Percentiles rank a stretch among this genome's conserved stretches.
Conservation (phyloP, 2,113 vertebrate genomes). For the Eretmodus cyanostictus region DNA sequence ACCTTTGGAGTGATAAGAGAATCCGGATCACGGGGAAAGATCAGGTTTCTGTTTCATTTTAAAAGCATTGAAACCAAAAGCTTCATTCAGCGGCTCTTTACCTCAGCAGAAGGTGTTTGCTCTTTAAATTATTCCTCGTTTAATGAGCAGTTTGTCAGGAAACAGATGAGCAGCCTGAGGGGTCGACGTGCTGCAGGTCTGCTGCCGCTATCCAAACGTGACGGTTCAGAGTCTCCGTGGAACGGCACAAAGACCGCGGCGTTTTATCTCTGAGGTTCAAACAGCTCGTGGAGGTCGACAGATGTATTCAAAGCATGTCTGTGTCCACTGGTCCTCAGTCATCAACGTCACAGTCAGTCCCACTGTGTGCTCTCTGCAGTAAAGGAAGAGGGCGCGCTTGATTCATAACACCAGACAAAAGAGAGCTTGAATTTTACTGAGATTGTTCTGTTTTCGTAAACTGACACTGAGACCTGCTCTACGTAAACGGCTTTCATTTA, state of each 20-base stretch:
- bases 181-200: background rate
- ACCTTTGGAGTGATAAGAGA: background rate
- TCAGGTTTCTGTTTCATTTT: background rate
- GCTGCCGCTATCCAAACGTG: background rate
- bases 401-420: background rate
- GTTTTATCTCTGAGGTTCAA: background rate
- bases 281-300: background rate
- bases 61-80: background rate
- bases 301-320: background rate
- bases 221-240: accelerated
- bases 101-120: background rate
- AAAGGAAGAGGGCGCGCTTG: background rate
- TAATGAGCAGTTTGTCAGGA: background rate
- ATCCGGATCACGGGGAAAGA: accelerated
- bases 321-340: background rate
- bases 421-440: background rate
- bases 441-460: background rate
- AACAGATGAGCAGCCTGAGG: background rate
- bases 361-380: background rate
- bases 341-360: background rate
- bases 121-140: background rate
- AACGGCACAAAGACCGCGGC: background rate
- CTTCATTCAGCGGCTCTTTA: background rate
- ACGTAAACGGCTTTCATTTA: accelerated
- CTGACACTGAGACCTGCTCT: background rate